Base-by-base conservation (phyloP, 2,113 vertebrate genomes). In the Onychostoma macrolepis region DNA sequence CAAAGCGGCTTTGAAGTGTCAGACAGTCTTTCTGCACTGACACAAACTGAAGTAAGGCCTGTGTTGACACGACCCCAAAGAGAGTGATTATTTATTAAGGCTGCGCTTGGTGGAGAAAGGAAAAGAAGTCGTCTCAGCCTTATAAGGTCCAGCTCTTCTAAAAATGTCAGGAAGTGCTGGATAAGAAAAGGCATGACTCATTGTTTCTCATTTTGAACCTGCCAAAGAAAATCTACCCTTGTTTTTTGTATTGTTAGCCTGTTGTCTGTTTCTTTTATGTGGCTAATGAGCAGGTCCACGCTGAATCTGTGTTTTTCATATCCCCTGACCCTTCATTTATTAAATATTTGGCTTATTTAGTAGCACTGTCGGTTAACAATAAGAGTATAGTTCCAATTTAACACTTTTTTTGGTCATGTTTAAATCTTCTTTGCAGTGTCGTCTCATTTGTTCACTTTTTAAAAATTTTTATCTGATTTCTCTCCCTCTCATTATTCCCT, bases 151-250 rank as follows among this genome's bases (percentile, higher is more conserved):
- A 88, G 79, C 63, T 72, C 24, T 28, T 77, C 28, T 83, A 72
- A 87, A 67, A 21, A 50, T 21, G 30, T 83, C 56, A 83, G 79
- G 86, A 87, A 83, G 86, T 79, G 48, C 63, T 48, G 79, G 58
- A 82, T 69, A 78, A 86, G 88, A 71, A 83, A 89, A 85, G 43
- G 69, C 19, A 28, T 89, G 86, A 89, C 56, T 89, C 79, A 87
- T 74, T 83, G 17, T 81, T 69, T 78, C 80, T 87, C 24, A 5
- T 61, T 87, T 36, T 83, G n/a, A 76, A 58, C 50, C 4, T 53
- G 50, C 21, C 53, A 65, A 78, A 85, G 80, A 28, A 65, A 65
- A 53, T 43, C 1, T 83, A 30, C 10, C 74, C 41, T 76, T 45
- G 33, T 36, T 19, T 80, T 63, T 58, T 38, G n/a, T 71, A 71